Evolutionary conservation across 2,888 invertebrate genomes (phyloP).

Genomic region (Mechanitis messenoides): DNA sequence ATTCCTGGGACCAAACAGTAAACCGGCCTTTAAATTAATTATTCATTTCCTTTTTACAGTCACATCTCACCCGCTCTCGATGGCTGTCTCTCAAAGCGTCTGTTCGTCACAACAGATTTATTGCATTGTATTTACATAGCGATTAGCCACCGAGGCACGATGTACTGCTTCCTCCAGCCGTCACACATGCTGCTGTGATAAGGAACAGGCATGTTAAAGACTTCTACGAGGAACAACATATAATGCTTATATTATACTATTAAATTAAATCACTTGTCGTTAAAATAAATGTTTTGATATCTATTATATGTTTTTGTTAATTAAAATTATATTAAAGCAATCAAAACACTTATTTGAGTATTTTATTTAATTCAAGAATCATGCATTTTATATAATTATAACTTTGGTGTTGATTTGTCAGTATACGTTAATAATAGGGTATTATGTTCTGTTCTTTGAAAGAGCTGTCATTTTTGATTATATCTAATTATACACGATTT

Average conservation of each 20-base stretch:
- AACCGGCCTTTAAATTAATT: conserved; percentile 25
- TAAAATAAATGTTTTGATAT: too few species aligned
- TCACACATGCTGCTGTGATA: conserved; percentile 19
- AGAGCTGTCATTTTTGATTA: too few species aligned
- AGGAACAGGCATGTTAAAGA: background rate
- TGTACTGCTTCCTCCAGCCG: conserved; percentile 26
- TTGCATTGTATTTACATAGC: conserved; percentile 30
- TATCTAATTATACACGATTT: too few species aligned
- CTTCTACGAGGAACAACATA: background rate
- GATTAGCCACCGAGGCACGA: conserved; percentile 27
- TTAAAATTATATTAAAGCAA: too few species aligned
- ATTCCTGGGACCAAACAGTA: conserved; percentile 2
- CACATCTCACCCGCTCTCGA: conserved; percentile 23
- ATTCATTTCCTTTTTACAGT: conserved; percentile 29
- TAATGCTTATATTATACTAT: background rate
- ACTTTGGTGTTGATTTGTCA: too few species aligned
- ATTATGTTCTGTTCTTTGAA: too few species aligned
- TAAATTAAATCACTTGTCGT: too few species aligned
- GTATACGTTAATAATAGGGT: too few species aligned
- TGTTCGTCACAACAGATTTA: conserved; percentile 26
- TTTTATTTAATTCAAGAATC: too few species aligned
- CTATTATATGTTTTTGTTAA: too few species aligned
- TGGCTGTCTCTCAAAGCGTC: conserved; percentile 22
- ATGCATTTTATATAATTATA: too few species aligned
- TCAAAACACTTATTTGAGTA: too few species aligned